Base-by-base conservation (phyloP, 1,140 invertebrate species). In the Drusus annulatus region DNA sequence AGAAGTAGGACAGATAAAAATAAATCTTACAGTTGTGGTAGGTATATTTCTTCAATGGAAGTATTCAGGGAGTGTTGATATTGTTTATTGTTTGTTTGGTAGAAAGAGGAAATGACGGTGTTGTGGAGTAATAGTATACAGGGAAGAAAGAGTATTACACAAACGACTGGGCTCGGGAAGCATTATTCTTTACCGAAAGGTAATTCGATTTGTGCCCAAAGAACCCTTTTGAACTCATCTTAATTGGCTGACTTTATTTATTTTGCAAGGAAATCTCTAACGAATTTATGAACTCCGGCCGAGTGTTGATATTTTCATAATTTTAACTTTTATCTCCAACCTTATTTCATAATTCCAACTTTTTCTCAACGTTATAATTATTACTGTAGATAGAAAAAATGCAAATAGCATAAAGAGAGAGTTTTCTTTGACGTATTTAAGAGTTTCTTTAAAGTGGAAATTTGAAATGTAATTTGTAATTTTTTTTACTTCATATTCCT, bases 191-290 rank as follows among this genome's bases (percentile, higher is more conserved):
- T 76, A 45, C 62, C 51, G 51, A 74, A 56, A 36, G 16, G 56
- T 81, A 81, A 81, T 81, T 81, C 50, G 80, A 81, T 81, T 78
- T 78, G 10, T 31, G 19, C 23, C 36, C 25, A 45, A 56, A 52
- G 68, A 75, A 81, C 58, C 76, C 76, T 60, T 81, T 81, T 81
- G 80, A 81, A 75, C 58, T 65, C 31, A 52, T 78, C 80, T 81
- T 81, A 74, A 81, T 78, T 80, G 79, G 15, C 79, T 65, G 31
- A 74, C 68, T 79, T 73, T 79, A 51, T 65, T 76, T 80, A 75
- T 68, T 68, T 76, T 28, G 8, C 31, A 58, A 52, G 23, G 58
- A 65, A 74, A 78, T 51, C 50, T 50, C 36, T 73, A 73, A 71
- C 65, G 78, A 62, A 79, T 77, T 77, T 63, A 77, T n/a, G 15